Base-by-base conservation (phyloP, 2,797 vertebrate species). In the Astyanax mexicanus region DNA sequence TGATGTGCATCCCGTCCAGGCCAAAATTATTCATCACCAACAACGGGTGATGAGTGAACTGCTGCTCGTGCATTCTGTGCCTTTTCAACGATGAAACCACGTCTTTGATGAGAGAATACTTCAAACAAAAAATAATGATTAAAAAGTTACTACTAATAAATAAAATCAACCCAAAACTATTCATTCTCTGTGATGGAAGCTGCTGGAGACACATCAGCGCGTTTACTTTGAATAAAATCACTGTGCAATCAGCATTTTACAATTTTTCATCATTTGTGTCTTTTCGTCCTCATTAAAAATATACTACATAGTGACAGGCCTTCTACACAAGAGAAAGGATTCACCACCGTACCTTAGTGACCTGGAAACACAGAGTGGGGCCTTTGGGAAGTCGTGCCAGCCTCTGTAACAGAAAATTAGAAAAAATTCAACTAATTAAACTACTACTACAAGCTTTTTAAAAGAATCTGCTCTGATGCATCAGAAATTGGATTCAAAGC, bases 11-110 rank as follows among this genome's bases (percentile, higher is more conserved):
- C 77, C 96, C 95, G 0, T 94, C 93, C 0, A 88, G 83, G 0
- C 95, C 95, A 17, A 98, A 98, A 82, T 96, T 97, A 78, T 96
- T 99, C 75, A 98, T 95, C 55, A 98, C 91, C 71, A 99, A 92
- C 1, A 99, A 89, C 0, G 97, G 96, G 12, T 95, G 94, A 74
- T 96, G 95, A 0, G 88, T 85, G 81, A 99, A 99, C 91, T 98
- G 97, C 82, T 98, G 94, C 44, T 96, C 95, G 0, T 99, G 97
- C 97, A 97, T 98, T 40, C 96, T 86, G 87, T 99, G 97, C 47
- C 93, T 93, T 84, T 95, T 96, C 79, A 97, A 87, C 0, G 96
- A 92, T 0, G 97, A 97, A 42, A 99, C 85, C 4, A 99, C 92
- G 0, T 99, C 97, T 72, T 95, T 95, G 42, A 96, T 80, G 4